Percentiles rank a stretch among this genome's conserved stretches.
phyloP scores from a whole-genome alignment of 2,113 vertebrate genomes.

The Ranitomeya variabilis region DNA sequence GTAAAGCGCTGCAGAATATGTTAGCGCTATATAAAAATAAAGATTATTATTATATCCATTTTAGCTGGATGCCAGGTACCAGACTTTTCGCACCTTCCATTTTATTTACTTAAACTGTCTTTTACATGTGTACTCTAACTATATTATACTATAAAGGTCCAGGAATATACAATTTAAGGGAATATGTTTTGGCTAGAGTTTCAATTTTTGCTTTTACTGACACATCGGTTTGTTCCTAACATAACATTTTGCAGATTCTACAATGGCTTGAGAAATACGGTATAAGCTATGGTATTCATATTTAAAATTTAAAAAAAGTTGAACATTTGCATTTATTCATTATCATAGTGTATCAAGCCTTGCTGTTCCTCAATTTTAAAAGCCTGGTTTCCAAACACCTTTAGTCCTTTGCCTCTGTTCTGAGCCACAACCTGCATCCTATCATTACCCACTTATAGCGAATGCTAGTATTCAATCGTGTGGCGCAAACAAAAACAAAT shows the following conservation, averaged over 20 bases:
- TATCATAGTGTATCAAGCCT: not conserved
- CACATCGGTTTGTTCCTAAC: too few species aligned
- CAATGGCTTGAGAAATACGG: not conserved
- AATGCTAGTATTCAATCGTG: conserved; percentile 31
- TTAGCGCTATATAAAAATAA: too few species aligned
- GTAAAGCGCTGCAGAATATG: too few species aligned
- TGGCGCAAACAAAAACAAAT: conserved; percentile 7
- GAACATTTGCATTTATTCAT: not conserved
- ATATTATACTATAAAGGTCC: too few species aligned
- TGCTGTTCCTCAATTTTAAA: not conserved
- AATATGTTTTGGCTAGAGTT: too few species aligned
- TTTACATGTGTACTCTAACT: too few species aligned
- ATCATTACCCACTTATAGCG: conserved; percentile 39
- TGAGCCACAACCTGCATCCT: conserved; percentile 35
- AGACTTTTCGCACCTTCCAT: too few species aligned
- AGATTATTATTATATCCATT: too few species aligned
- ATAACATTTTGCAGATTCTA: not conserved
- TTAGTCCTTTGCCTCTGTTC: conserved; percentile 44
- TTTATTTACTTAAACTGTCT: too few species aligned
- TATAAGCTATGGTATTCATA: not conserved
- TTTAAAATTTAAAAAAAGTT: not conserved
- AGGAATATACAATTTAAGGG: too few species aligned
- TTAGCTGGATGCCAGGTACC: too few species aligned
- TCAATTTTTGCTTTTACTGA: too few species aligned
- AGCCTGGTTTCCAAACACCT: conserved; percentile 12